Evolutionary conservation across 2,888 invertebrate species (phyloP), one percentile per base, ranked within the genome.

Genomic region (Drosophila recens): DNA sequence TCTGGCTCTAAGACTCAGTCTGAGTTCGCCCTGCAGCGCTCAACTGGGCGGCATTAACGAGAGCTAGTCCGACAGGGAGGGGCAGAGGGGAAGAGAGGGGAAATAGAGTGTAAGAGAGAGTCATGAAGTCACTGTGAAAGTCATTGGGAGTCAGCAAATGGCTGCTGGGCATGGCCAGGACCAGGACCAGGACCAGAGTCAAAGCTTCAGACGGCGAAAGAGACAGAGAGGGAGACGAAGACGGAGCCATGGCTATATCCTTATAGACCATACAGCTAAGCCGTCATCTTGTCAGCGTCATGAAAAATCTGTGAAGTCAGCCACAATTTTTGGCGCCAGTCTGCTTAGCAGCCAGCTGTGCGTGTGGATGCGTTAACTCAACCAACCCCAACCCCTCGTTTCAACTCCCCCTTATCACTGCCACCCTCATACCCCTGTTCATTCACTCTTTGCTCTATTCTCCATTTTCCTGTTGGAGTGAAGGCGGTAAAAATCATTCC

Each of bases 251-350:
- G 45, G 45, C 70, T 51, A 57, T 71, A 70, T 58, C 69, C 64
- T 64, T 69, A 74, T 74, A 54, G 69, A 61, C 72, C 61, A 49
- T 64, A 48, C 48, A 67, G 72, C 83, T 83, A 75, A 84, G 71
- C 85, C 81, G 80, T 87, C 81, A 80, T 84, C 82, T 79, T 82
- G 77, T 83, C 81, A 82, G 78, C 82, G 80, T 79, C 82, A 85
- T 82, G 78, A 79, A 77, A 90, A 90, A 90, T 90, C 87, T 86
- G 90, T 90, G 87, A 83, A 90, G 90, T 88, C 90, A 90, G 90
- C 89, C 90, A 82, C 90, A 85, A 80, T 90, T 90, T 90, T 90
- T 91, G 91, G 91, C 91, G 91, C 90, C 91, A 91, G 90, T 90
- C 90, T 83, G 83, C 87, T 88, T 87, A 74, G 72, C 78, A 80